Evolutionary conservation across 1,140 invertebrate species (phyloP).

Genomic region (Orius insidiosus): DNA sequence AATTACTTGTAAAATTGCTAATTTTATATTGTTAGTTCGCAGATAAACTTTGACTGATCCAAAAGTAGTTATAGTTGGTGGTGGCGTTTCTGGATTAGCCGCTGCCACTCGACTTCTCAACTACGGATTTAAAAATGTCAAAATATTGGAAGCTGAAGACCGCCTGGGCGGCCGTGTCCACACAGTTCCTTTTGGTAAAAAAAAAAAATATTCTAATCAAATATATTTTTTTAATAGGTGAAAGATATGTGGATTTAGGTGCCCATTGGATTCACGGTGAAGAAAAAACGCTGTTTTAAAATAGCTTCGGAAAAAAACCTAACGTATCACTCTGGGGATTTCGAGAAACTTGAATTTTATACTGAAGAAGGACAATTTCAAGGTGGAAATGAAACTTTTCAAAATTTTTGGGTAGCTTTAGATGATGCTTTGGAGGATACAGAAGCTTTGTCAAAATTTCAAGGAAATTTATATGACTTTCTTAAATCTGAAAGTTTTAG

Average conservation of each 20-base stretch:
- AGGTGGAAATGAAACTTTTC: too few species aligned
- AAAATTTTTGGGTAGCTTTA: too few species aligned
- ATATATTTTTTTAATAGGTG: slow-evolving; percentile 23
- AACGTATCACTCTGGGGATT: slow-evolving; percentile 16
- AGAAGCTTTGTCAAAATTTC: too few species aligned
- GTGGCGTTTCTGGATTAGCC: slow-evolving; percentile 38
- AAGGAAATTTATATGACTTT: too few species aligned
- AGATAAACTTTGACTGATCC: neutral
- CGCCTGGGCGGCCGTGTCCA: slow-evolving; percentile 52
- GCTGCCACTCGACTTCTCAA: slow-evolving; percentile 33
- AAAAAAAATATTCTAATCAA: neutral
- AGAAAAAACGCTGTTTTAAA: slow-evolving; percentile 48
- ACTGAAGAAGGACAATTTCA: slow-evolving; percentile 23
- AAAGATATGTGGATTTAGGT: slow-evolving; percentile 53
- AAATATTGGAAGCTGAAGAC: slow-evolving; percentile 47
- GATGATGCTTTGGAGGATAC: too few species aligned
- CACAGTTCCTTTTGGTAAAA: slow-evolving; percentile 25
- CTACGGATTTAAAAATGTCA: slow-evolving; percentile 33
- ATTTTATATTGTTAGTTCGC: neutral
- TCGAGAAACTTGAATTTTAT: slow-evolving; percentile 21
- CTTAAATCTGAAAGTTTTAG: too few species aligned
- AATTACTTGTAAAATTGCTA: neutral
- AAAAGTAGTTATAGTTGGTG: slow-evolving; percentile 33
- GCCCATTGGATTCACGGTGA: slow-evolving; percentile 76
- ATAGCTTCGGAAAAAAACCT: slow-evolving; percentile 34